Base-by-base conservation (phyloP, 1,140 invertebrate genomes). In the Neodiprion virginianus region DNA sequence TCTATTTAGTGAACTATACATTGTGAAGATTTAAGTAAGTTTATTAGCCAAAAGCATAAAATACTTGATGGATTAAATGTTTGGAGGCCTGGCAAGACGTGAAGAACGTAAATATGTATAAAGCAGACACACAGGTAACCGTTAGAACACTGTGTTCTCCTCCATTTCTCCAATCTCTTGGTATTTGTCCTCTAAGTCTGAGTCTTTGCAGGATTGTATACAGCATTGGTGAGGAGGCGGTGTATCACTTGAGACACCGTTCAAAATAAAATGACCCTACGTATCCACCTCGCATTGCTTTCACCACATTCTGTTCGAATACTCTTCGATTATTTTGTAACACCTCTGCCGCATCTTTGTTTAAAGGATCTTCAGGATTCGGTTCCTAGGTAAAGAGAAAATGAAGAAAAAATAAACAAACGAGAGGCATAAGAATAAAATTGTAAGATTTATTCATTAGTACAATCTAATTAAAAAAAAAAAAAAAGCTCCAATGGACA, bases 321-420 rank as follows among this genome's bases (percentile, higher is more conserved):
- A 97, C 89, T 81, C 97, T 92, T 86, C 96, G 90, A 87, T 99
- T 99, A 83, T 93, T 97, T 86, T 98, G 97, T 73, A 99, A 90
- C 49, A 99, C 96, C 87, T 99, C 97, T 23, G 98, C 98, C n/a
- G 98, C 98, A 89, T 99, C 98, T 91, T 99, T 99, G 87, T 99
- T 99, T 73, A 99, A 86, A 47, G 98, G 98, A 91, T 99, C 98
- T 90, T 99, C 98, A 14, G 98, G 97, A 90, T 99, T 99, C 68
- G 98, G 98, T 90, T 99, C 98, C 96, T 97, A 80, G 48, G 85
- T 87, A 75, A 75, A 74, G n/a, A 74, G 4, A 67, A 48, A 69
- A 47, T 23, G 1, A 40, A 40, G 28, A 40, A 40, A 40, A 74
- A 11, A 12, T 12, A 48, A 47, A 49, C 53, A 14, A 69, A 69